phyloP scores from a whole-genome alignment of 2,797 vertebrate species.

The Pelodytes ibericus region DNA sequence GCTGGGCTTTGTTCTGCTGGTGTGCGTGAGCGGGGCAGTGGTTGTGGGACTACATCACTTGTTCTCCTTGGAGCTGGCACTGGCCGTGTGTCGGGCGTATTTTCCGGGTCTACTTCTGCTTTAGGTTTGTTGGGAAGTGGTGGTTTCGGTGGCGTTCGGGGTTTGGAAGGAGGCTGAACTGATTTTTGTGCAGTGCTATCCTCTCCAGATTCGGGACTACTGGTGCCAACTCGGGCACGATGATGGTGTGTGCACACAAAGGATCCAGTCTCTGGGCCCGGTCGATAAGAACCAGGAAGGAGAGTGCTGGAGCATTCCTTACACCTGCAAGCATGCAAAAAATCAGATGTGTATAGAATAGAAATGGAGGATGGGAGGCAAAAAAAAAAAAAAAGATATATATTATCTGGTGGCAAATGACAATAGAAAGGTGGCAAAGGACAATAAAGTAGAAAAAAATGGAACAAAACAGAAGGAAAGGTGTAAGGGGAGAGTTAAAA shows the following conservation, averaged over 20 bases:
- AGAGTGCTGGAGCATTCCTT: constrained; percentile 89
- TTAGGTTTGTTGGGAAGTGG: constrained; percentile 68
- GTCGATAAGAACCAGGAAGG: constrained; percentile 89
- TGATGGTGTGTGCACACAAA: constrained; percentile 85
- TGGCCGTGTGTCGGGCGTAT: constrained; percentile 61
- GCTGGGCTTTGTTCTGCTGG: constrained; percentile 60
- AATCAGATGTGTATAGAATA: no score
- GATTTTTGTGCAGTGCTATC: not conserved
- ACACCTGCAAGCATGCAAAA: constrained; percentile 75
- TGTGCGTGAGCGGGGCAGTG: constrained; percentile 65
- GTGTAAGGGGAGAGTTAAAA: not conserved
- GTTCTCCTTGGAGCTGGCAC: constrained; percentile 72
- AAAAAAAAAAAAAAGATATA: not conserved
- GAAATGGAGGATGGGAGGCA: not conserved
- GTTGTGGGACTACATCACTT: constrained; percentile 62
- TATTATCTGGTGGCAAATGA: no score
- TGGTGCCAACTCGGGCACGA: constrained; percentile 65
- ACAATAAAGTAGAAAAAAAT: no score
- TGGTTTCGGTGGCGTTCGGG: constrained; percentile 65
- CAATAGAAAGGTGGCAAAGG: no score
- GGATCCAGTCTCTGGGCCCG: constrained; percentile 75
- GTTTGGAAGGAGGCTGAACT: constrained; percentile 34
- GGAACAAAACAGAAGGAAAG: no score
- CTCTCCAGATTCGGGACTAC: constrained; percentile 38
- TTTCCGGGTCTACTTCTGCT: constrained; percentile 60